Base-by-base conservation (phyloP, 2,888 invertebrate genomes). In the Liposcelis brunnea region DNA sequence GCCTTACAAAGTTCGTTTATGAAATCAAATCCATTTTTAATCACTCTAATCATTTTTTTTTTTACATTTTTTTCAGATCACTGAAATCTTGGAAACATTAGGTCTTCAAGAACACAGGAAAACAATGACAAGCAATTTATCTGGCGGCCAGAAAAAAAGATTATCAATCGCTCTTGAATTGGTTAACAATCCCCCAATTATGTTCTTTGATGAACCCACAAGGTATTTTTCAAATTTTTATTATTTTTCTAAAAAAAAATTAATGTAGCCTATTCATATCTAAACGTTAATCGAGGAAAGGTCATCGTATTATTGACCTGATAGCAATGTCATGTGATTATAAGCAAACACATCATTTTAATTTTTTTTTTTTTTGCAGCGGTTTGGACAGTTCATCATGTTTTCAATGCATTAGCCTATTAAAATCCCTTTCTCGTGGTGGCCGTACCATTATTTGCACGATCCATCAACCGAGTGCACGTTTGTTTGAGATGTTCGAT, bases 121-220 rank as follows among this genome's bases (percentile, higher is more conserved):
- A 58, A 94, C 93, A 1, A 80, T 90, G 76, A 89, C 91, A 12
- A 80, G 80, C 50, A 87, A 89, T 59, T 71, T 94, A 42, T 93
- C 91, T 1, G 94, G 94, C 16, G 94, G 94, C 1, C 93, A 94
- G 62, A 85, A 91, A 64, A 94, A 94, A 60, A 79, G 94, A 54
- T 72, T 94, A 2, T 91, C 93, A 1, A 94, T 94, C 49, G 94
- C 93, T 14, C 66, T 91, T 52, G 94, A 94, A 65, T 69, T 94
- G 53, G 91, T 94, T 52, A 93, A 90, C 67, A 94, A 94, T 64
- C 94, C 94, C 8, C 93, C 94, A 1, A 82, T 94, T 50, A 93
- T 94, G 91, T 94, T 94, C 67, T 93, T 94, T 61, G 94, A 94
- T 61, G 94, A 94, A 63, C 94, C 94, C 1, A 94, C 94, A 33